A percentile compares a stretch with the other conserved stretches of the same genome.
Conservation (phyloP, 2,888 invertebrate species). For the Clivina fossor region DNA sequence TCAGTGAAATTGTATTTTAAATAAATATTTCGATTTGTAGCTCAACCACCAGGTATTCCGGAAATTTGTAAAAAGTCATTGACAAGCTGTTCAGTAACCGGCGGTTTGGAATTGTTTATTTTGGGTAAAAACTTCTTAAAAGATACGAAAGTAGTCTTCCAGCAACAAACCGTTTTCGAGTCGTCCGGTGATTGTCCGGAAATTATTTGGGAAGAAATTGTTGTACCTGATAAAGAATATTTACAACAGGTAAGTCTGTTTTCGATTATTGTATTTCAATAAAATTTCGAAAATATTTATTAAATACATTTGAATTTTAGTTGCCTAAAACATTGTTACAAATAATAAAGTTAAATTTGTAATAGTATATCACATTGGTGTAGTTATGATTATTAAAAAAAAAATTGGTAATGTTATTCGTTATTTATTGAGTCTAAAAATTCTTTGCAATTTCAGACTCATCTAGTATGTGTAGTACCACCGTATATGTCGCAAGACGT, state of each 20-base stretch:
- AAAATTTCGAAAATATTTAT: constrained; percentile 2
- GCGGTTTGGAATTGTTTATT: constrained; percentile 82
- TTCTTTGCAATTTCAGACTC: constrained; percentile 65
- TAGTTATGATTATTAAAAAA: constrained; percentile 5
- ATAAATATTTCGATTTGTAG: constrained; percentile 55
- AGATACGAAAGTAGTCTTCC: constrained; percentile 83
- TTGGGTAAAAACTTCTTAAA: constrained; percentile 91
- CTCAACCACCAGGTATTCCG: constrained; percentile 89
- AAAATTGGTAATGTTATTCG: constrained; percentile 2
- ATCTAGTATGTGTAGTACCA: constrained; percentile 84
- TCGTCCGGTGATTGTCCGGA: constrained; percentile 56
- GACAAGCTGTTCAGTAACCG: constrained; percentile 74
- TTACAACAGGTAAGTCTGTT: constrained; percentile 80
- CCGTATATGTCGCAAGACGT: constrained; percentile 71
- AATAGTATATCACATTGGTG: background rate
- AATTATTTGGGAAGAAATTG: constrained; percentile 76
- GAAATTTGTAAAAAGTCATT: constrained; percentile 90
- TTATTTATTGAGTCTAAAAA: background rate
- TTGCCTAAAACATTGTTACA: background rate
- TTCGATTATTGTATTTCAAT: too few species aligned
- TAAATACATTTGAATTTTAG: constrained; percentile 2
- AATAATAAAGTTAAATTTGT: constrained; percentile 14
- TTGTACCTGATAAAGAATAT: constrained; percentile 86
- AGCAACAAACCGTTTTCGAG: constrained; percentile 51
- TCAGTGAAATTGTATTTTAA: background rate